These are phyloP conservation scores for Pteronura brasiliensis DNA, from an alignment of 2,113 vertebrate genomes.

Conservation along the genomic window DNA sequence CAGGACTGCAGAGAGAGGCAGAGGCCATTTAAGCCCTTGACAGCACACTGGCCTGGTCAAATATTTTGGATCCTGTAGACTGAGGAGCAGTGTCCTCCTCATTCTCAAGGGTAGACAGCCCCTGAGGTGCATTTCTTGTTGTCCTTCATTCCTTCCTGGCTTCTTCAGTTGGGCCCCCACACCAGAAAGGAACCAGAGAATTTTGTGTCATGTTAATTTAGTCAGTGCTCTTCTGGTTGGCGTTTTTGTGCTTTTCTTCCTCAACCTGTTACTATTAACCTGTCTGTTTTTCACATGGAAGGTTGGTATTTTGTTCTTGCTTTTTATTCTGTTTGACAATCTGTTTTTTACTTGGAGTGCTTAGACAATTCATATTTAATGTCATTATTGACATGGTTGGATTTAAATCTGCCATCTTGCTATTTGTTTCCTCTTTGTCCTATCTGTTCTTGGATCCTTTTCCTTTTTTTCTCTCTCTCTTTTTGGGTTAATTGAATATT, in stretches of 20 bases:
- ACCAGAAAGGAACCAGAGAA: background rate
- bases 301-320: background rate
- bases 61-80: slow-evolving; percentile 88
- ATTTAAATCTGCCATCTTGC: background rate
- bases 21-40: slow-evolving; percentile 88
- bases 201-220: background rate
- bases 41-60: slow-evolving; percentile 85
- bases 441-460: background rate
- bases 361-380: background rate
- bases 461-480: background rate
- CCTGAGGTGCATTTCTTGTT: slow-evolving; percentile 80
- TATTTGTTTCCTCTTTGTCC: background rate
- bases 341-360: background rate
- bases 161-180: background rate
- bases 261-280: background rate
- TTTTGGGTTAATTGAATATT: background rate
- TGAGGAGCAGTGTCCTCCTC: slow-evolving; percentile 86
- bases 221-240: background rate
- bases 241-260: background rate
- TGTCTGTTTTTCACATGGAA: background rate
- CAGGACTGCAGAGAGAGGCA: slow-evolving; percentile 87
- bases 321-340: background rate
- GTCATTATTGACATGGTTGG: background rate
- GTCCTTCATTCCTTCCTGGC: background rate
- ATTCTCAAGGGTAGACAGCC: slow-evolving; percentile 87